Base-by-base conservation (phyloP, 2,888 invertebrate species). In the Pandemis cinnamomeana region DNA sequence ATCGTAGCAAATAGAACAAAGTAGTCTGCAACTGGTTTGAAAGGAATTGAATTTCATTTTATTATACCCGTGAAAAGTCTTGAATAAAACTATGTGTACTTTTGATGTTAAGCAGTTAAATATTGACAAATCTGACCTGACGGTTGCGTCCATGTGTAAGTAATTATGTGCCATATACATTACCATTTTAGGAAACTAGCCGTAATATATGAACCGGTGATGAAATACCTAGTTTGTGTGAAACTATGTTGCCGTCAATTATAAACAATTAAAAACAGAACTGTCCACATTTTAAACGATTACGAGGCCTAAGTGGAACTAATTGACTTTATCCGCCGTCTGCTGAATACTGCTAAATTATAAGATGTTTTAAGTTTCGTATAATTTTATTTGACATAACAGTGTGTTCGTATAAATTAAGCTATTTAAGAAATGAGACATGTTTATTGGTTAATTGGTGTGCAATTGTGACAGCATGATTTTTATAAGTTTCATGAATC, bases 221-320 rank as follows among this genome's bases (percentile, higher is more conserved):
- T 1, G 27, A 20, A 58, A 58, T 58, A 27, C 10, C 53, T 48
- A n/a, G 44, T 51, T 48, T 46, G 48, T 71, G 66, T 51, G 60
- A 60, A 64, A 46, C 64, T 42, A 11, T 20, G 58, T 58, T 58
- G n/a, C 41, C 7, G 46, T 44, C 71, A 76, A 76, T 78, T 75
- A 75, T 70, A 71, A 77, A 76, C 73, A 77, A 73, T 76, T 76
- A 69, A 58, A 60, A 67, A 60, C 66, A 72, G 67, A 63, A 76
- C 63, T 71, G 71, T 63, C 68, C 73, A 73, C 73, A 71, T 76
- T 73, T 76, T 73, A 71, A 58, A 63, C 71, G 60, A 53, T 73
- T 71, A 68, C 69, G 67, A 51, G 2, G 13, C 11, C 51, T 62
- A 71, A 75, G 27, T 55, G 66, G 61, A 46, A 5, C 44, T 70